A percentile compares a stretch with the other conserved stretches of the same genome.
Conservation (phyloP, 2,113 vertebrate genomes). For the Galemys pyrenaicus region DNA sequence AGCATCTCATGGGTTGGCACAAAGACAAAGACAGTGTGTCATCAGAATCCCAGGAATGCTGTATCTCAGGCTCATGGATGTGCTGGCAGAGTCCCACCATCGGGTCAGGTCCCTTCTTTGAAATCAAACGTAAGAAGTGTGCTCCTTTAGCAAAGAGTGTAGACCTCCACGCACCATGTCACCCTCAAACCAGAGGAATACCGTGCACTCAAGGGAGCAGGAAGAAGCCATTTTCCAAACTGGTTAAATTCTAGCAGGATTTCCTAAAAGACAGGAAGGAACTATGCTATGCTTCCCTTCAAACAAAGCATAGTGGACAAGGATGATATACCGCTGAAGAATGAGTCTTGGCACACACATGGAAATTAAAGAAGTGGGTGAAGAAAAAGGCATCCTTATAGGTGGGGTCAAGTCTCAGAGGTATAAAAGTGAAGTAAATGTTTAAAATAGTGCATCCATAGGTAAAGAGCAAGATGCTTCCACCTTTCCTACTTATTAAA, state of each 20-base stretch:
- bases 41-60: slow-evolving; percentile 35
- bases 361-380: neutral
- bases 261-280: neutral
- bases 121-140: slow-evolving; percentile 23
- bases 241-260: slow-evolving; percentile 28
- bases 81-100: neutral
- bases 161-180: neutral
- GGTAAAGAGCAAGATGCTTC: neutral
- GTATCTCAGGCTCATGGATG: neutral
- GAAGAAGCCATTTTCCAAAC: slow-evolving; percentile 10
- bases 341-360: neutral
- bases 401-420: neutral
- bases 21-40: slow-evolving; percentile 26
- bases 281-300: neutral
- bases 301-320: neutral
- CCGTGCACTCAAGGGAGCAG: neutral
- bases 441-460: neutral
- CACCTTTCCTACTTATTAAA: neutral
- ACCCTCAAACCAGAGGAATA: neutral
- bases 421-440: neutral
- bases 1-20: slow-evolving; percentile 15
- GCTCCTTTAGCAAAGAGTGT: neutral
- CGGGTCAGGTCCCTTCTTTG: neutral
- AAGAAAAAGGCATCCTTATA: neutral
- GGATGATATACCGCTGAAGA: neutral